Percentiles rank a stretch among this genome's conserved stretches.
phyloP scores from a whole-genome alignment of 1,140 invertebrate species.

The Drosophila ananassae region DNA sequence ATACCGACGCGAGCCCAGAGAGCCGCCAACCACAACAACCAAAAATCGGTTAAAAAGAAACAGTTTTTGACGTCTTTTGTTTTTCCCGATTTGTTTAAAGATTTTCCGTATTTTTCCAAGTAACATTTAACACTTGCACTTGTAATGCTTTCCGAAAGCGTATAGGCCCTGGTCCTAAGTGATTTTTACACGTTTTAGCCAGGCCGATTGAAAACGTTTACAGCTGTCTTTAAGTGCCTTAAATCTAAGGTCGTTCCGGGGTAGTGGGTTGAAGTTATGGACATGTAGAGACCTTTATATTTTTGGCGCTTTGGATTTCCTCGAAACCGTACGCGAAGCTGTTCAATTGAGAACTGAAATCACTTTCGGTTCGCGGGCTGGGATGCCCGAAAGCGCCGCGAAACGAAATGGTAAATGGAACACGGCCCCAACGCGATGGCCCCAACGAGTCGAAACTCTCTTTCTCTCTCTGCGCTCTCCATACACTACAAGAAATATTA shows the following conservation, averaged over 20 bases:
- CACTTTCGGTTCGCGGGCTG: slow-evolving; percentile 40
- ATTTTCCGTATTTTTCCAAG: slow-evolving; percentile 13
- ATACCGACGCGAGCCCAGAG: slow-evolving; percentile 42
- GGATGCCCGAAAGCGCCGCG: slow-evolving; percentile 47
- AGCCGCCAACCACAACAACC: slow-evolving; percentile 28
- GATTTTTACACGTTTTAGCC: slow-evolving; percentile 29
- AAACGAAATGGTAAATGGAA: slow-evolving; percentile 48
- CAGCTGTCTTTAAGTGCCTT: slow-evolving; percentile 58
- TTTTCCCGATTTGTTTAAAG: slow-evolving; percentile 49
- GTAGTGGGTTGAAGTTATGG: slow-evolving; percentile 20
- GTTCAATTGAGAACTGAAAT: slow-evolving; percentile 39
- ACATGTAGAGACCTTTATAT: slow-evolving; percentile 16
- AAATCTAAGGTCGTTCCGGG: slow-evolving; percentile 39
- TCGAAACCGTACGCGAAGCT: slow-evolving; percentile 69
- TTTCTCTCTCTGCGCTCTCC: neutral
- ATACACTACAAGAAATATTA: neutral
- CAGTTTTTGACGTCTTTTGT: slow-evolving; percentile 25
- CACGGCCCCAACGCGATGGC: slow-evolving; percentile 15
- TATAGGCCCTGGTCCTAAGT: slow-evolving; percentile 6
- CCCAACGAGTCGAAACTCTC: slow-evolving; percentile 5
- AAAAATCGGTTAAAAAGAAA: slow-evolving; percentile 61
- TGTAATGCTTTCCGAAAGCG: slow-evolving; percentile 55
- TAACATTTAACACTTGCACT: slow-evolving; percentile 67
- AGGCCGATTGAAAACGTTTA: slow-evolving; percentile 35
- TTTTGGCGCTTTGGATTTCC: slow-evolving; percentile 29